phyloP scores from a whole-genome alignment of 1,140 invertebrate species.

The Scaptomyza pallida region DNA sequence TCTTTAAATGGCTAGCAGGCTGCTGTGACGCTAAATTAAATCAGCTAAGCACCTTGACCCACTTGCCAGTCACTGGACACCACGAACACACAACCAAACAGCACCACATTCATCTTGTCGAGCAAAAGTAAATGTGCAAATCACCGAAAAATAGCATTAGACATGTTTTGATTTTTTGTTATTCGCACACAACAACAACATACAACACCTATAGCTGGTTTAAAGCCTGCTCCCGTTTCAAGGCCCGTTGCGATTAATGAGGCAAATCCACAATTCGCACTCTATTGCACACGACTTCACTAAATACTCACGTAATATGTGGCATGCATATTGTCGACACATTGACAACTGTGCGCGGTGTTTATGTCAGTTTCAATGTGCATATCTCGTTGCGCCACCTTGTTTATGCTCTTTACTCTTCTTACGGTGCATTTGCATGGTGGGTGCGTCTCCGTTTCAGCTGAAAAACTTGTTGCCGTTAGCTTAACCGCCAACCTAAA shows the following conservation, averaged over 20 bases:
- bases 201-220: constrained; percentile 24
- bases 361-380: constrained; percentile 47
- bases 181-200: constrained; percentile 9
- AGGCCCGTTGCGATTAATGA: constrained; percentile 73
- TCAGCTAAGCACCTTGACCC: constrained; percentile 77
- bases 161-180: constrained; percentile 57
- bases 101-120: constrained; percentile 21
- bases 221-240: constrained; percentile 59
- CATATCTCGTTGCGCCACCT: constrained; percentile 41
- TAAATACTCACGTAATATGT: too few relatives aligned
- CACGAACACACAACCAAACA: too few relatives aligned
- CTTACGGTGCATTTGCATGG: constrained; percentile 62
- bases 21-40: constrained; percentile 67
- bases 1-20: constrained; percentile 32
- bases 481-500: neutral
- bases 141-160: constrained; percentile 63
- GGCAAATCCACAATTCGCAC: constrained; percentile 31
- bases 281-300: constrained; percentile 20
- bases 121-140: constrained; percentile 57
- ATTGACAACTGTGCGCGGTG: constrained; percentile 53
- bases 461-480: constrained; percentile 14
- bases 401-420: constrained; percentile 40
- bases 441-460: constrained; percentile 29
- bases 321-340: constrained; percentile 17
- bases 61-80: constrained; percentile 49